Percentiles rank a stretch among this genome's conserved stretches.
Evolutionary conservation across 2,888 invertebrate genomes (phyloP).

Genomic region (Pyrrhosoma nymphula): DNA sequence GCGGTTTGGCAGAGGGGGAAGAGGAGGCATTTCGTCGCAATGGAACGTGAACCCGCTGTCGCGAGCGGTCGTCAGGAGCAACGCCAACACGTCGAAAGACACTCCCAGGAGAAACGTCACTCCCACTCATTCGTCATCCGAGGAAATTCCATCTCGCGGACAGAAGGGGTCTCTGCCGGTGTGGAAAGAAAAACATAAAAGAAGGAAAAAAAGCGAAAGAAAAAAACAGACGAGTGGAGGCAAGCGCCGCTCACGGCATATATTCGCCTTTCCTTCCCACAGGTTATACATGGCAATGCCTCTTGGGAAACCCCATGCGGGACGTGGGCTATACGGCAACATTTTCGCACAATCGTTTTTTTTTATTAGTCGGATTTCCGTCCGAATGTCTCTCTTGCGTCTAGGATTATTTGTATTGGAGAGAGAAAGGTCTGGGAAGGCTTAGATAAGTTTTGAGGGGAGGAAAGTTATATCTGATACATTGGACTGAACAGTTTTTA

Average conservation of each 20-base stretch:
- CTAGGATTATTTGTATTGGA: background rate
- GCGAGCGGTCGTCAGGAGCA: background rate
- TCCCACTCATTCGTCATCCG: constrained; percentile 1
- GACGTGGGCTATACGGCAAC: background rate
- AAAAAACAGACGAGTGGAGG: background rate
- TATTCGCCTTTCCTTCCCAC: background rate
- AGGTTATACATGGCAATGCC: background rate
- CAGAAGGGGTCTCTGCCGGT: background rate
- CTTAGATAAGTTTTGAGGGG: no score
- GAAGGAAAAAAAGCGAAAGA: background rate
- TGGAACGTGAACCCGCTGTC: background rate
- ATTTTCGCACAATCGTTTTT: background rate
- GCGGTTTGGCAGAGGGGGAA: background rate
- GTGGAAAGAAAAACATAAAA: background rate
- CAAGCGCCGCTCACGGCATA: background rate
- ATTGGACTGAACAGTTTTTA: no score
- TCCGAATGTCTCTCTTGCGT: no score
- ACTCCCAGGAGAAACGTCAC: background rate
- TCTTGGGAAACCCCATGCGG: background rate
- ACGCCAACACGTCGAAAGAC: background rate
- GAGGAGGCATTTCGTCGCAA: background rate
- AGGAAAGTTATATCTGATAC: no score
- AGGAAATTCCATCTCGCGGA: constrained; percentile 9
- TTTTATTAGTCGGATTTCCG: background rate
- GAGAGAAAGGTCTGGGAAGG: background rate